Evolutionary conservation across 2,797 vertebrate genomes (phyloP).

Genomic region (Microctenopoma lineatum): DNA sequence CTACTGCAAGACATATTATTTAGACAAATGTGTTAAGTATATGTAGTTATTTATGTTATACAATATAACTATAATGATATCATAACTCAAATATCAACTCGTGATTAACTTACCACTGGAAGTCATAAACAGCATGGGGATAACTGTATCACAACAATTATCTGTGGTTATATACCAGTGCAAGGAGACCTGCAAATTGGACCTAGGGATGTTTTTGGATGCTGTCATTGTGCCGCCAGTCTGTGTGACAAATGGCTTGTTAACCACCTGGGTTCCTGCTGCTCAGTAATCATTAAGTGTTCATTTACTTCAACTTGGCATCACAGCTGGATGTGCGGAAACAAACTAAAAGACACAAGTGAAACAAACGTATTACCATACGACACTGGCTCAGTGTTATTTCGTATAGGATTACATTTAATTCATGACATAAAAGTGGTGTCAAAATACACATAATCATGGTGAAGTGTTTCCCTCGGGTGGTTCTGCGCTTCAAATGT

Average conservation of each 20-base stretch:
- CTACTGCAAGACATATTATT: neutral
- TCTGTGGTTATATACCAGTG: neutral
- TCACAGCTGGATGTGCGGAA: constrained; percentile 49
- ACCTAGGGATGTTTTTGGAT: constrained; percentile 44
- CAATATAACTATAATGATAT: too few relatives aligned
- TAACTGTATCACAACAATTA: constrained; percentile 23
- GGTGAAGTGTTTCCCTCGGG: constrained; percentile 63
- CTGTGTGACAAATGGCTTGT: constrained; percentile 70
- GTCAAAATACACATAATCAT: constrained; percentile 61
- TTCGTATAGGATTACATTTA: constrained; percentile 48
- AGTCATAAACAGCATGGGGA: neutral
- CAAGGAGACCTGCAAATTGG: constrained; percentile 56
- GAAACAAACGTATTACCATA: constrained; percentile 54
- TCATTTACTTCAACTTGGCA: constrained; percentile 62
- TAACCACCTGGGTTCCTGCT: constrained; percentile 61
- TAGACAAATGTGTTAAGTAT: neutral
- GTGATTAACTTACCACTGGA: neutral
- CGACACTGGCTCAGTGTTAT: constrained; percentile 11
- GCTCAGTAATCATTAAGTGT: constrained; percentile 62
- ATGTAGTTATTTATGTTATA: too few relatives aligned
- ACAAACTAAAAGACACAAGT: constrained; percentile 43
- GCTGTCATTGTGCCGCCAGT: constrained; percentile 58
- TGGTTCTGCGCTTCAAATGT: constrained; percentile 72
- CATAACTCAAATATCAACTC: neutral
- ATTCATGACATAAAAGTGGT: constrained; percentile 59